Evolutionary conservation across 2,888 invertebrate species (phyloP).

Genomic region (Papilio elwesi): DNA sequence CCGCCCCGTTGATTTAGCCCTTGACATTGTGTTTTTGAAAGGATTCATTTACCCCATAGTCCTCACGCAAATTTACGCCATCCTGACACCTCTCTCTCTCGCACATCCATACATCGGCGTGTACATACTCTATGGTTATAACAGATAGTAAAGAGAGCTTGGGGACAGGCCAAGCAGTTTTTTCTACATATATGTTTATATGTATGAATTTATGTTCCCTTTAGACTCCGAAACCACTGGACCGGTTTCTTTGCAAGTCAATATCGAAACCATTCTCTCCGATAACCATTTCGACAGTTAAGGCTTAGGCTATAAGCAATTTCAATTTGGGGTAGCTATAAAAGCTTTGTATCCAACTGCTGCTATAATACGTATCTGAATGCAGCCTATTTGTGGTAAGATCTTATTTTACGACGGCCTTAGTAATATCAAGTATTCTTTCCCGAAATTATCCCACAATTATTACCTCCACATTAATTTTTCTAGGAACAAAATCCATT

Average conservation of each 20-base stretch:
- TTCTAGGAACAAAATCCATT: not conserved
- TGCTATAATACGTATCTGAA: not conserved
- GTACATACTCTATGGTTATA: too few relatives aligned
- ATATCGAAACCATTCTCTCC: not conserved
- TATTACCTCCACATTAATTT: not conserved
- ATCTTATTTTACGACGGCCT: constrained; percentile 1
- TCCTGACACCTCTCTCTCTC: too few relatives aligned
- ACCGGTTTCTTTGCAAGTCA: not conserved
- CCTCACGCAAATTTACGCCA: too few relatives aligned
- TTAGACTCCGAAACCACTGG: too few relatives aligned
- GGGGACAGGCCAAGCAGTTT: too few relatives aligned
- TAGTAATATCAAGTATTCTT: not conserved
- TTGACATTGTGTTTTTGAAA: constrained; percentile 28
- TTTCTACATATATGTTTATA: too few relatives aligned
- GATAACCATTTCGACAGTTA: not conserved
- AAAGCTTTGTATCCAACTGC: not conserved
- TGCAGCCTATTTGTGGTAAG: not conserved
- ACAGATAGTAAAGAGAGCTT: too few relatives aligned
- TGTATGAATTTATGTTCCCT: too few relatives aligned
- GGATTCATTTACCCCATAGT: not conserved
- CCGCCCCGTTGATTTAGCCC: constrained; percentile 18
- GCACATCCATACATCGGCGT: too few relatives aligned
- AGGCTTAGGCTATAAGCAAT: not conserved
- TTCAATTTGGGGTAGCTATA: constrained; percentile 7
- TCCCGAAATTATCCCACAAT: not conserved